A percentile compares a stretch with the other conserved stretches of the same genome.
phyloP scores from a whole-genome alignment of 2,888 invertebrate genomes.

The Ptilodon capucinus region DNA sequence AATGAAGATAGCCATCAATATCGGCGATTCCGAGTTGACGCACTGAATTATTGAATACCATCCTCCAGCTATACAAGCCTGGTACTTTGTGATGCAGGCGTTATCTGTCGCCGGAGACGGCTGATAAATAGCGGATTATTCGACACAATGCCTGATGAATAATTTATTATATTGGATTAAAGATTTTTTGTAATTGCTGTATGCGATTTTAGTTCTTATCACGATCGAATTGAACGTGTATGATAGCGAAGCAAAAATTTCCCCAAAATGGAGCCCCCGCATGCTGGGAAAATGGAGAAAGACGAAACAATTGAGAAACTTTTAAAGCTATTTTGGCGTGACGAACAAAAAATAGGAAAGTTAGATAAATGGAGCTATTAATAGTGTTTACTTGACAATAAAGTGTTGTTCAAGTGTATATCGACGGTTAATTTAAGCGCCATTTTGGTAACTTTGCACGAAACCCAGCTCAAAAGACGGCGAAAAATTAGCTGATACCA shows the following conservation, averaged over 20 bases:
- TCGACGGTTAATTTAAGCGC: too few species aligned
- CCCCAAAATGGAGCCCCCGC: background rate
- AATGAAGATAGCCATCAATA: slow-evolving; percentile 30
- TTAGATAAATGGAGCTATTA: too few species aligned
- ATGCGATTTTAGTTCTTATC: slow-evolving; percentile 10
- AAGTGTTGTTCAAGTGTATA: too few species aligned
- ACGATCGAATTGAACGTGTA: background rate
- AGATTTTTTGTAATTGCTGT: slow-evolving; percentile 28
- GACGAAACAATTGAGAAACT: background rate
- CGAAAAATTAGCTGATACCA: too few species aligned
- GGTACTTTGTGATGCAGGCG: slow-evolving; percentile 26
- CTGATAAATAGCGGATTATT: slow-evolving; percentile 43
- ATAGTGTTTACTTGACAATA: too few species aligned
- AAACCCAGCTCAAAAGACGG: too few species aligned
- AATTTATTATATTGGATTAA: slow-evolving; percentile 41
- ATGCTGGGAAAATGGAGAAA: background rate
- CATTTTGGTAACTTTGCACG: too few species aligned
- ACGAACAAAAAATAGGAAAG: too few species aligned
- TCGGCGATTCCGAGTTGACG: slow-evolving; percentile 26
- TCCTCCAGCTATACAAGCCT: slow-evolving; percentile 10
- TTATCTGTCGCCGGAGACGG: slow-evolving; percentile 38
- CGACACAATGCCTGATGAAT: slow-evolving; percentile 45
- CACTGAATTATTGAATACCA: slow-evolving; percentile 35
- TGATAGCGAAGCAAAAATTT: background rate
- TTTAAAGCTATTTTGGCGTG: too few species aligned